Conservation (phyloP, 2,797 vertebrate genomes). For the Sebastolobus alascanus region DNA sequence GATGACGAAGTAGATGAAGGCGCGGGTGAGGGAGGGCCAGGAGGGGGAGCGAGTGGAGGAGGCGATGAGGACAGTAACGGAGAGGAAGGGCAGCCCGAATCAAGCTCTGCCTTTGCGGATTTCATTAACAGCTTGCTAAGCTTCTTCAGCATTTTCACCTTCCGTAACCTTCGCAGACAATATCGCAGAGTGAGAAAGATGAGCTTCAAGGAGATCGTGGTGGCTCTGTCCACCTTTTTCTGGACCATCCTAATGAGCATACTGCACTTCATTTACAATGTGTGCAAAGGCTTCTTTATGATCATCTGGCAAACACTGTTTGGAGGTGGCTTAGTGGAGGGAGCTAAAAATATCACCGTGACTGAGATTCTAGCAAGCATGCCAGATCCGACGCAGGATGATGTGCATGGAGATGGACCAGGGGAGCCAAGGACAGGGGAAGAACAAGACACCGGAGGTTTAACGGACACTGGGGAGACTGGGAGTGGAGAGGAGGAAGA, state of each 20-base stretch:
- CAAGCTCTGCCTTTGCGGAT: conserved; percentile 88
- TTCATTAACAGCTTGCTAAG: conserved; percentile 84
- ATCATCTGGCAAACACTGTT: conserved; percentile 93
- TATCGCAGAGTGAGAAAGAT: conserved; percentile 87
- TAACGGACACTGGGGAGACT: conserved; percentile 82
- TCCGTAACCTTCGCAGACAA: conserved; percentile 89
- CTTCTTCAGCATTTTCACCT: conserved; percentile 86
- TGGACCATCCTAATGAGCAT: conserved; percentile 86
- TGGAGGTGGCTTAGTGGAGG: conserved; percentile 93
- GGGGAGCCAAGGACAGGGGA: conserved; percentile 84
- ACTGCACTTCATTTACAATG: conserved; percentile 85
- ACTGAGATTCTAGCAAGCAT: conserved; percentile 95
- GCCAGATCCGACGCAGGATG: conserved; percentile 96
- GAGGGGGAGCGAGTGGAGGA: conserved; percentile 55
- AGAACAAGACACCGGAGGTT: conserved; percentile 82
- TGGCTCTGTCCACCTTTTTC: conserved; percentile 83
- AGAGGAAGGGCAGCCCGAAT: conserved; percentile 79
- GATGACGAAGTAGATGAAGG: conserved; percentile 82
- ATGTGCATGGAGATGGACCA: conserved; percentile 91
- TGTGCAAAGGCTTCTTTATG: conserved; percentile 89
- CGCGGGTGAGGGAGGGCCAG: conserved; percentile 66
- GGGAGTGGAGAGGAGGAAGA: conserved; percentile 88
- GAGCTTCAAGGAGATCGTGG: conserved; percentile 88
- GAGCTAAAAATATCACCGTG: conserved; percentile 92
- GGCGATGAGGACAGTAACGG: conserved; percentile 83